Percentiles rank a stretch among this genome's conserved stretches.
Evolutionary conservation across 2,888 invertebrate genomes (phyloP).

Genomic region (Eilema griseolum): DNA sequence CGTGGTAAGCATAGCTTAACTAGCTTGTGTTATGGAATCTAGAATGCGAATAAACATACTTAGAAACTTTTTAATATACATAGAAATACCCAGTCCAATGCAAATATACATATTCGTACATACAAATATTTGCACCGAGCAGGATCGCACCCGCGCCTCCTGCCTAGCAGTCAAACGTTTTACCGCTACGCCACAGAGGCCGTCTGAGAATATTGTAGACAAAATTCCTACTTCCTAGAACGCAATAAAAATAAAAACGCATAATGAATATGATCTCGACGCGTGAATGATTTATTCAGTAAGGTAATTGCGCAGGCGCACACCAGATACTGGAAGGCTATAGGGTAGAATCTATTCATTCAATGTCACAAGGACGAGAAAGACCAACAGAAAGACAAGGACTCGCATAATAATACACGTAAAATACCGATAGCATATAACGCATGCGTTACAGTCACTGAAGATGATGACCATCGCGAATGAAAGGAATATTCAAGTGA

Average conservation of each 20-base stretch:
- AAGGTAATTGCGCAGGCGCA: constrained; percentile 37
- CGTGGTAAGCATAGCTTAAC: too few species aligned
- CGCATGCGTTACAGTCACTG: constrained; percentile 57
- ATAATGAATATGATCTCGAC: constrained; percentile 24
- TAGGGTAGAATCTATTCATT: constrained; percentile 23
- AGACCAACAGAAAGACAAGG: constrained; percentile 6
- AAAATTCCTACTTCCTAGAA: constrained; percentile 12
- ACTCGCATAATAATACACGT: constrained; percentile 35
- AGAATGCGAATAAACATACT: too few species aligned
- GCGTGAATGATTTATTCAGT: constrained; percentile 37
- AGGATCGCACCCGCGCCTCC: too few species aligned
- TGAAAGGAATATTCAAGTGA: constrained; percentile 37
- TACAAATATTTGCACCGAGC: too few species aligned
- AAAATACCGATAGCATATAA: constrained; percentile 49
- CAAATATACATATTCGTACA: too few species aligned
- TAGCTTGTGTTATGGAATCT: too few species aligned
- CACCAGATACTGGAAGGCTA: constrained; percentile 13
- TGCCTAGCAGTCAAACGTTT: too few species aligned
- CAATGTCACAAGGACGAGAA: constrained; percentile 16
- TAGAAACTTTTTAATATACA: too few species aligned
- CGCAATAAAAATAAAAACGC: constrained; percentile 10
- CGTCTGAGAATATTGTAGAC: not conserved
- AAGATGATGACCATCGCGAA: constrained; percentile 42
- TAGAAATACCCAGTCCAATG: too few species aligned
- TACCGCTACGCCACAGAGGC: too few species aligned